Conservation (phyloP, 2,797 vertebrate genomes). For the Catamblyrhynchus diadema region DNA sequence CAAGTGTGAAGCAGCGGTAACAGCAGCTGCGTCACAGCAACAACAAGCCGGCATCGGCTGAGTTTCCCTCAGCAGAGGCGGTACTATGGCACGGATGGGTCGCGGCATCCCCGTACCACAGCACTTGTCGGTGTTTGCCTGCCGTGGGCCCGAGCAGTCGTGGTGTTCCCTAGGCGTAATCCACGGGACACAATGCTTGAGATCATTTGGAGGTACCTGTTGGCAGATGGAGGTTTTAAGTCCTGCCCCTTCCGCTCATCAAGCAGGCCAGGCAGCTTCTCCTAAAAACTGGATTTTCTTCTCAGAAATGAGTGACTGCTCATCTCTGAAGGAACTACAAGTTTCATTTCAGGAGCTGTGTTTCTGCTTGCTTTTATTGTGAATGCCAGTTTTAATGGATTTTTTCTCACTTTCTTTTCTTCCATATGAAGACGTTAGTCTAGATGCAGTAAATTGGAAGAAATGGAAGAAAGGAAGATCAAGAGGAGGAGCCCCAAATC, state of each 20-base stretch:
- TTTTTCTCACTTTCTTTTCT: not conserved
- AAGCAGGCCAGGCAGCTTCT: not conserved
- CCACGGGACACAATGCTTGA: not conserved
- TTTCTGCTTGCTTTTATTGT: not conserved
- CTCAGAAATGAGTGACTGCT: not conserved
- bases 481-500: conserved; percentile 90
- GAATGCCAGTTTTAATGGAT: not conserved
- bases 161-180: not conserved
- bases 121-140: rapidly evolving
- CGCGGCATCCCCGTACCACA: rapidly evolving
- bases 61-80: rapidly evolving
- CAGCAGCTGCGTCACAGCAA: not conserved
- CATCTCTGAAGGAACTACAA: not conserved
- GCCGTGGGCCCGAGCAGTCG: rapidly evolving
- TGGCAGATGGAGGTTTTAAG: not conserved
- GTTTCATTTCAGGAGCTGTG: not conserved
- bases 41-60: rapidly evolving
- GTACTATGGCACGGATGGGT: not conserved
- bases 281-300: not conserved
- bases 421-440: not conserved
- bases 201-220: not conserved
- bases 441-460: not conserved
- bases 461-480: conserved; percentile 91
- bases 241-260: not conserved
- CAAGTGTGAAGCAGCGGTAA: rapidly evolving